Evolutionary conservation across 2,888 invertebrate species (phyloP), one percentile per base, ranked within the genome.

Genomic region (Sphecodes monilicornis): DNA sequence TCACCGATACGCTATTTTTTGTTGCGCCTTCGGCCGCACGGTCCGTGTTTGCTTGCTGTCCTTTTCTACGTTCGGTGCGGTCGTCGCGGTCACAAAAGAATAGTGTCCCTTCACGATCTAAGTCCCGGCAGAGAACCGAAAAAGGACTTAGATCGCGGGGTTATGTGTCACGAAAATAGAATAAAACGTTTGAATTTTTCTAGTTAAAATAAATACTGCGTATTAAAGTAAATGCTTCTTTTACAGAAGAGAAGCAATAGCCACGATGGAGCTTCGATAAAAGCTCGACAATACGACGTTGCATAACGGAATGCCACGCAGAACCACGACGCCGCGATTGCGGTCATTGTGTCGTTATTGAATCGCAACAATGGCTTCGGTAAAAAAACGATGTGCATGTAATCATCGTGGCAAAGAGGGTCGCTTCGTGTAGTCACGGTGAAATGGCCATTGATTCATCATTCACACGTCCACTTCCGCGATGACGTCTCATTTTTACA

Each of bases 321-420:
- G 73, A 64, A 60, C 57, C 29, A 41, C 72, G 64, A 54, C 66
- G 66, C 50, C 29, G 66, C 82, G 60, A 82, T 82, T 78, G 54
- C 78, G 74, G 78, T 54, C 78, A 74, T 78, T 74, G 82, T 54
- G 78, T 68, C 73, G 73, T 78, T 78, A 68, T 77, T 69, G 81
- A 66, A 46, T 36, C 73, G 78, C 72, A 73, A 77, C 78, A 81
- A 81, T 78, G 50, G 36, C 79, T 29, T 36, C 39, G 57, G 69
- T 60, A 46, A 78, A 81, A n/a, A 78, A 78, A 60, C 76, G 60
- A 36, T 11, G 39, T 29, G 68, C 74, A 32, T 41, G 54, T 54
- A 74, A 69, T 69, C 79, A 78, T 32, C 78, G 64, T 32, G 57
- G 18, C 74, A 43, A 64, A 43, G 43, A 75, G 60, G n/a, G 43